These are phyloP conservation scores for Lumbricus terrestris DNA, from an alignment of 2,888 invertebrate species.

Conservation along the genomic window DNA sequence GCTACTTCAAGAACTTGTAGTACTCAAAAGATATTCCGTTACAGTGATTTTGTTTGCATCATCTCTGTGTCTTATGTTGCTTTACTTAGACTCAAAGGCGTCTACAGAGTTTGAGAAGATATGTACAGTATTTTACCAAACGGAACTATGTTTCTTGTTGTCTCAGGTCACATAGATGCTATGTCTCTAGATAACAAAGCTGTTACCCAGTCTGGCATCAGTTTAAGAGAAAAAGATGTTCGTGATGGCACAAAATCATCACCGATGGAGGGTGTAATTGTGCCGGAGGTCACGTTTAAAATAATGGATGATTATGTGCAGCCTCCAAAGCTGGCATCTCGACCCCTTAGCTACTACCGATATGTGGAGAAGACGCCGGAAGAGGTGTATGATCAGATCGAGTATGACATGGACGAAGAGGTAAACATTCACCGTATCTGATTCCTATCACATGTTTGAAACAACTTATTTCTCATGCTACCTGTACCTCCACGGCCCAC, in stretches of 20 bases:
- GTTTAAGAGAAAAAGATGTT: not conserved
- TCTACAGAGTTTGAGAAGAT: too few relatives aligned
- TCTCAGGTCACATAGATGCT: not conserved
- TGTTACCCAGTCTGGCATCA: not conserved
- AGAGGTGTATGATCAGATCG: constrained; percentile 86
- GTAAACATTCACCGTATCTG: constrained; percentile 44
- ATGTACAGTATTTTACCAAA: not conserved
- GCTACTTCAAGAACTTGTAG: not conserved
- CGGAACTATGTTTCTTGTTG: not conserved
- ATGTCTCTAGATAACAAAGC: not conserved
- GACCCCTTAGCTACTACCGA: constrained; percentile 79
- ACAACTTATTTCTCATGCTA: not conserved
- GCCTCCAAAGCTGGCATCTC: constrained; percentile 75
- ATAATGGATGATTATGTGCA: constrained; percentile 72
- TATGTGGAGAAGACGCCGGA: constrained; percentile 92
- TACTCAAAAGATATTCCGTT: not conserved
- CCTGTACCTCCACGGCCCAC: too few relatives aligned
- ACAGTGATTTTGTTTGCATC: not conserved
- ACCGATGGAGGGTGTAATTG: not conserved
- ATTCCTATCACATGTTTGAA: not conserved
- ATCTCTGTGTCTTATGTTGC: not conserved
- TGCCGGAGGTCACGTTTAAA: constrained; percentile 68
- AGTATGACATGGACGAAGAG: constrained; percentile 97
- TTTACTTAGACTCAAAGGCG: not conserved
- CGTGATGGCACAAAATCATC: not conserved